Evolutionary conservation across 2,888 invertebrate species (phyloP).

Genomic region (Isotomurus palustris): DNA sequence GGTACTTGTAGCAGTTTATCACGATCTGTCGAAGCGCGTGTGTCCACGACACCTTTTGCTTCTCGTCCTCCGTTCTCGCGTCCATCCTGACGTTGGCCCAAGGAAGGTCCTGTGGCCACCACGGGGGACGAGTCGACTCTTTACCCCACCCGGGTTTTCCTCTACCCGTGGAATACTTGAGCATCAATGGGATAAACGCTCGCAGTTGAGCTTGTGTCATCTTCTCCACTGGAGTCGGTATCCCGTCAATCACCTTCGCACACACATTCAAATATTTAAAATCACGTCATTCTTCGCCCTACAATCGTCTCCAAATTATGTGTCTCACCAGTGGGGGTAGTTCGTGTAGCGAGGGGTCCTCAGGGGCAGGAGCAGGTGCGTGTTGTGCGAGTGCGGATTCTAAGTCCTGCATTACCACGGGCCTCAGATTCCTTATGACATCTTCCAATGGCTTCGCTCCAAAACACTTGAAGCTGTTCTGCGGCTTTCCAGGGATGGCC

Average conservation of each 20-base stretch:
- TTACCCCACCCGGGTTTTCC: constrained; percentile 98
- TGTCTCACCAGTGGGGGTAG: constrained; percentile 76
- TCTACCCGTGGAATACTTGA: constrained; percentile 90
- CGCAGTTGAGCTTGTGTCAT: constrained; percentile 92
- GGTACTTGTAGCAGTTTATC: constrained; percentile 96
- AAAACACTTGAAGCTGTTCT: constrained; percentile 93
- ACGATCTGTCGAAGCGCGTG: constrained; percentile 94
- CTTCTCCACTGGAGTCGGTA: constrained; percentile 96
- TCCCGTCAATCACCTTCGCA: constrained; percentile 72
- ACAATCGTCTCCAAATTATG: background rate
- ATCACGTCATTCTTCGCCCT: background rate
- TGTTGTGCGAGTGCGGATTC: constrained; percentile 90
- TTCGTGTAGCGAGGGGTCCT: constrained; percentile 91
- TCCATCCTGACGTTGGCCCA: constrained; percentile 99
- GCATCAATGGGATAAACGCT: constrained; percentile 95
- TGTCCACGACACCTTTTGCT: constrained; percentile 98
- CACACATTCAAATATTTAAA: background rate
- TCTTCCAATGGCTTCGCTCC: constrained; percentile 95
- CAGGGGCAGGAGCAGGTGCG: constrained; percentile 76
- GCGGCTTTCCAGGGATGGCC: constrained; percentile 92
- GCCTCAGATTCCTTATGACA: constrained; percentile 79
- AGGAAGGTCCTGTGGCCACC: constrained; percentile 98
- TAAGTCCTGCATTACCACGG: constrained; percentile 90
- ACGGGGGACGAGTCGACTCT: constrained; percentile 88
- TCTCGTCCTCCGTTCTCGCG: constrained; percentile 90